Evolutionary conservation across 2,113 vertebrate species (phyloP).

Genomic region (Pituophis catenifer): DNA sequence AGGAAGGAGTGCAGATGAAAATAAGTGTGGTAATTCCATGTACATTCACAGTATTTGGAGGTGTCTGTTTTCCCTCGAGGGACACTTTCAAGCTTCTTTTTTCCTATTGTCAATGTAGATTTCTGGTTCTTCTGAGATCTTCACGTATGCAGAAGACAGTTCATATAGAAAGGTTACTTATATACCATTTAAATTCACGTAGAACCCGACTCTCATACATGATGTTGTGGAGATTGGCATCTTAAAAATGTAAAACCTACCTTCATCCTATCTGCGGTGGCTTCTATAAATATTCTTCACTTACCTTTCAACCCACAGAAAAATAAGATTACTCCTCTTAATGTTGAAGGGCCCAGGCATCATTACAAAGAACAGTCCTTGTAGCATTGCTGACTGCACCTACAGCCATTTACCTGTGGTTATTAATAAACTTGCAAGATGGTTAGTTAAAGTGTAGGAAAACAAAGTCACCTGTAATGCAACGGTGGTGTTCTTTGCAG

Average conservation of each 20-base stretch:
- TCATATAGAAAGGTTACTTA: background rate
- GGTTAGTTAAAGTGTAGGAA: constrained; percentile 69
- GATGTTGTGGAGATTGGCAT: background rate
- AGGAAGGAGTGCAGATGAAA: background rate
- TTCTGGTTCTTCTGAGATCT: background rate
- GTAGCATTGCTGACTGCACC: constrained; percentile 65
- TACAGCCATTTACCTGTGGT: constrained; percentile 73
- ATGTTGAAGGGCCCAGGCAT: constrained; percentile 49
- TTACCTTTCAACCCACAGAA: constrained; percentile 69
- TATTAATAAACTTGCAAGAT: constrained; percentile 69
- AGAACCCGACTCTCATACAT: background rate
- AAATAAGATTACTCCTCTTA: constrained; percentile 58
- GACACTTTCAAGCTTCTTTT: background rate
- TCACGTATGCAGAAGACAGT: background rate
- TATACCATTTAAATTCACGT: background rate
- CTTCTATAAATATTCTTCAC: constrained; percentile 45
- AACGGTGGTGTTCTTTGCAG: constrained; percentile 93
- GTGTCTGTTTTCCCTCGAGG: background rate
- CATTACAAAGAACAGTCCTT: constrained; percentile 72
- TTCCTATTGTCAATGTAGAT: background rate
- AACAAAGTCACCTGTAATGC: constrained; percentile 92
- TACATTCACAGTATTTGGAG: background rate
- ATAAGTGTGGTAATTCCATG: background rate
- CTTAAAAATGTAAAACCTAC: background rate
- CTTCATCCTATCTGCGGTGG: background rate